Evolutionary conservation across 2,113 vertebrate genomes (phyloP).

Genomic region (Pyxicephalus adspersus): DNA sequence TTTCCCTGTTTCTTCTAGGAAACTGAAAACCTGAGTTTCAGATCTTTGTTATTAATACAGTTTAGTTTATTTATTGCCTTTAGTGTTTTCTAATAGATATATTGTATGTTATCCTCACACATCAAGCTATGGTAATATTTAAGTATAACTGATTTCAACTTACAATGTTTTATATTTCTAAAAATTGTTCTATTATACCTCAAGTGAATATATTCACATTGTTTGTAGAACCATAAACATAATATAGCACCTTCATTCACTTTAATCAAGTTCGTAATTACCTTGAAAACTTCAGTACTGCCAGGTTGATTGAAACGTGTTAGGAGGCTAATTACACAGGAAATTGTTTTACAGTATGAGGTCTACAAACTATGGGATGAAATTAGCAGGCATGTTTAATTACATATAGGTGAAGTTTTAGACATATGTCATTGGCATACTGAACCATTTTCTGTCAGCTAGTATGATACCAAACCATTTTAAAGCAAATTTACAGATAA

Average conservation of each 20-base stretch:
- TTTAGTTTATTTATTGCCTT: too few relatives aligned
- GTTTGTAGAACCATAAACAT: neutral
- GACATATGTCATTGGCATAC: too few relatives aligned
- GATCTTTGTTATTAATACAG: too few relatives aligned
- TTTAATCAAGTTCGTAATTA: constrained; percentile 29
- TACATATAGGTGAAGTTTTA: neutral
- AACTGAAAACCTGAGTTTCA: too few relatives aligned
- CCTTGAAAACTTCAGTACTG: neutral
- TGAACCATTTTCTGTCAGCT: too few relatives aligned
- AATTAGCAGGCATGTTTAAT: constrained; percentile 8
- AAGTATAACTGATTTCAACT: neutral
- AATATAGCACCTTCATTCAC: neutral
- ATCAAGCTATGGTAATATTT: too few relatives aligned
- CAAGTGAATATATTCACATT: neutral
- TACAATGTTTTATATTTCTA: neutral
- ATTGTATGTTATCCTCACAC: too few relatives aligned
- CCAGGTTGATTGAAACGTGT: constrained; percentile 23
- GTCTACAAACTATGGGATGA: neutral
- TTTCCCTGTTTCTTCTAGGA: too few relatives aligned
- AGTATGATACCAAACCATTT: too few relatives aligned
- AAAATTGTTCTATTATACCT: neutral
- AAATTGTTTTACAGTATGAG: constrained; percentile 36
- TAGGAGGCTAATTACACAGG: constrained; percentile 28
- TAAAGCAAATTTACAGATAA: too few relatives aligned
- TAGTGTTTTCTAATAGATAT: too few relatives aligned